Evolutionary conservation across 2,113 vertebrate species (phyloP).

Genomic region (Phyllostomus hastatus): DNA sequence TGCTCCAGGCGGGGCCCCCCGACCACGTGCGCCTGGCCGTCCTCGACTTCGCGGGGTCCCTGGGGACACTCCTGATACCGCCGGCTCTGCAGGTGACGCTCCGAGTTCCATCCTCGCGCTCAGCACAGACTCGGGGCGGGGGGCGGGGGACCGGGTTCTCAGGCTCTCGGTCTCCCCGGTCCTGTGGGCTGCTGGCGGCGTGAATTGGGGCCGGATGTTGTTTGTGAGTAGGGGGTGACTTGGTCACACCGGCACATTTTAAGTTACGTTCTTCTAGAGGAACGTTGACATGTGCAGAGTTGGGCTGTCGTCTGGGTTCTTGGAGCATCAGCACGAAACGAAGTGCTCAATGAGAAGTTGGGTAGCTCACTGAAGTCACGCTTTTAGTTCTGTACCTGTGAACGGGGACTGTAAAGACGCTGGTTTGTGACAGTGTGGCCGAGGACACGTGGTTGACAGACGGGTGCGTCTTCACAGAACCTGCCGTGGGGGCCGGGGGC

Average conservation of each 20-base stretch:
- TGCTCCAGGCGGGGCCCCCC: constrained; percentile 81
- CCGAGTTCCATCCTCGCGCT: background rate
- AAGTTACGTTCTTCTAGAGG: background rate
- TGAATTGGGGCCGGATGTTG: background rate
- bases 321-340: background rate
- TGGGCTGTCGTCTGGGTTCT: background rate
- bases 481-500: background rate
- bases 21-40: constrained; percentile 85
- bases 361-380: background rate
- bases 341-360: background rate
- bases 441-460: background rate
- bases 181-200: background rate
- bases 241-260: background rate
- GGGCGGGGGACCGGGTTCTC: background rate
- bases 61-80: constrained; percentile 88
- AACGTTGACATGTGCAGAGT: background rate
- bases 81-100: constrained; percentile 86
- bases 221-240: background rate
- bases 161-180: background rate
- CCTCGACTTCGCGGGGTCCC: constrained; percentile 87
- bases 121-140: background rate
- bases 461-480: background rate
- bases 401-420: background rate
- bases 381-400: background rate
- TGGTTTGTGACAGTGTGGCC: background rate